Base-by-base conservation (phyloP, 2,797 vertebrate genomes). In the Prunella strophiata region DNA sequence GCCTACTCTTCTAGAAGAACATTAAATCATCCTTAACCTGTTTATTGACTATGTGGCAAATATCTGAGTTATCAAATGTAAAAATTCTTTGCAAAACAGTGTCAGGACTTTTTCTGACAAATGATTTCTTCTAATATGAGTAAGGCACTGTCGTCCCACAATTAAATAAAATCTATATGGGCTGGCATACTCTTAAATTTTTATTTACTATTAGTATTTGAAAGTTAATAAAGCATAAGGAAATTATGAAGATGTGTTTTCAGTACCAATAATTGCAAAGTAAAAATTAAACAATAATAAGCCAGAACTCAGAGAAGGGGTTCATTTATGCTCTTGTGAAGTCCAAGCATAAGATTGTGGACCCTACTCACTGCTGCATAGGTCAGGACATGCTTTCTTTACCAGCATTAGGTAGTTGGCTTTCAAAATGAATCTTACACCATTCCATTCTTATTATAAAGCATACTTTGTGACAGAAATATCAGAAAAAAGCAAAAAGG, bases 281-380 rank as follows among this genome's bases (percentile, higher is more conserved):
- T 30, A 54, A 65, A 72, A 81, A 32, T 55, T 13, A 58, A 72
- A 25, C 3, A 34, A 30, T 29, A 66, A 45, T 32, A 80, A 79
- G 36, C 3, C 12, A 74, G 16, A 82, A 45, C 10, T 76, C 65
- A 88, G 9, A 61, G 38, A 48, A 80, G 4, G 74, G 4, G 4
- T 27, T 29, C 5, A n/a, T 47, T 83, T 65, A 65, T 0, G 1
- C 10, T 38, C 0, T 0, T 38, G 7, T 42, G 47, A 91, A 57
- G 3, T 58, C 14, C 25, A 42, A 27, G 32, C 6, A 14, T 34
- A 10, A 51, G 14, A 38, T 2, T 47, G 16, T 30, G 4, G 26
- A 38, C 12, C 5, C 21, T 67, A 43, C 6, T 58, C 50, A 55
- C 9, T 29, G 12, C n/a, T 63, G 7, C 30, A 62, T 7, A 26